Evolutionary conservation across 2,888 invertebrate genomes (phyloP).

Genomic region (Venustoraphidia nigricollis): DNA sequence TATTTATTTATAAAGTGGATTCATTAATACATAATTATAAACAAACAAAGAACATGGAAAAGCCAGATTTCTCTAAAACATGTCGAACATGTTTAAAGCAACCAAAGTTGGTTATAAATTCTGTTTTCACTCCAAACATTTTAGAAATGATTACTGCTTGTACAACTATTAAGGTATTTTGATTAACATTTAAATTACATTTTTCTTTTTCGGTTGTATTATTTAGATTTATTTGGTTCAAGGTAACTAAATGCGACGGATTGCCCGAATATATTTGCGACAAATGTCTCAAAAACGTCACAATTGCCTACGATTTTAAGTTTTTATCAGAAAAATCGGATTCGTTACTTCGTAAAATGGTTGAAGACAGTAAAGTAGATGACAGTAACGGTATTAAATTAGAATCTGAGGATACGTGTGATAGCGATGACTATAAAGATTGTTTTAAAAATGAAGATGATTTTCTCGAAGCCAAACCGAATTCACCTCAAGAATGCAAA

Average conservation of each 20-base stretch:
- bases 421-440: background rate
- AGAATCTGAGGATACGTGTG: background rate
- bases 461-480: background rate
- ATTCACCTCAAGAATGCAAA: background rate
- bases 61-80: background rate
- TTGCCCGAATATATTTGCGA: background rate
- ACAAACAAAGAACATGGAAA: no score
- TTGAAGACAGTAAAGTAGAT: background rate
- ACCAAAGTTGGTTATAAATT: background rate
- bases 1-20: no score
- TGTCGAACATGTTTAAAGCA: background rate
- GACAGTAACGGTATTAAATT: background rate
- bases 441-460: background rate
- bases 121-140: background rate
- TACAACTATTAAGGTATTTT: background rate
- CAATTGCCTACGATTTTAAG: background rate
- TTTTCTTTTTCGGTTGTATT: background rate
- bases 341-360: background rate
- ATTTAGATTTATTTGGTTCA: background rate
- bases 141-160: background rate
- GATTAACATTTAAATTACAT: background rate
- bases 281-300: background rate
- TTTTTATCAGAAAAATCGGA: background rate
- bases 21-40: no score
- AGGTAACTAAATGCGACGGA: background rate